Evolutionary conservation across 2,797 vertebrate species (phyloP), one percentile per base, ranked within the genome.

Genomic region (Acrossocheilus fasciatus): DNA sequence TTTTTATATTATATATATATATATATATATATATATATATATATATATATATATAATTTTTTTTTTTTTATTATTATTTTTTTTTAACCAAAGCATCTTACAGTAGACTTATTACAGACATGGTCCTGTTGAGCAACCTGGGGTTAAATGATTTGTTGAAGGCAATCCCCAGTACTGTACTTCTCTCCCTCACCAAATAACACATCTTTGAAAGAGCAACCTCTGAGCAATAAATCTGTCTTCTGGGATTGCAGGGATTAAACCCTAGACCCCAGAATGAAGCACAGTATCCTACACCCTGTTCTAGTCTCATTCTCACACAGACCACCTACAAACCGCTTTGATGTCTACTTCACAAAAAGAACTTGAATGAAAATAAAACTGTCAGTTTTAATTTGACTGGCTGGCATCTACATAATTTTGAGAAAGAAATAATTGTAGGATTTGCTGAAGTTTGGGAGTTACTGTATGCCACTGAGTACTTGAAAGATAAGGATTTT

Each of bases 101-200:
- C 43, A 30, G 78, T 81, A 30, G 26, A 26, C 59, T 30, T 47
- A 34, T 50, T 68, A 9, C 30, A 80, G 59, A 6, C 41, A 23
- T 36, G 43, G 79, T 34, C 17, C 43, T 52, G 62, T 68, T 81
- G 81, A 82, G 23, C 36, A 59, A 39, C 12, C 47, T 30, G 34
- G 12, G 68, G 68, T 82, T 82, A 82, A 73, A 30, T 81, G 79
- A 69, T 81, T 69, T 81, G 43, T 18, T 69, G 64, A 81, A 69
- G 34, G 68, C 50, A 82, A 72, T 72, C 81, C 68, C 18, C 81
- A 54, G 47, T 18, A 73, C 45, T 73, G 66, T 34, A 54, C 20
- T 10, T 43, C 68, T 82, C 8, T 17, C 68, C 41, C 34, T 82
- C 68, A 72, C 81, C 66, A 70, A 82, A 82, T 73, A 57, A 45